Evolutionary conservation across 2,888 invertebrate species (phyloP), one percentile per base, ranked within the genome.

Genomic region (Hirtodrosophila cameraria): DNA sequence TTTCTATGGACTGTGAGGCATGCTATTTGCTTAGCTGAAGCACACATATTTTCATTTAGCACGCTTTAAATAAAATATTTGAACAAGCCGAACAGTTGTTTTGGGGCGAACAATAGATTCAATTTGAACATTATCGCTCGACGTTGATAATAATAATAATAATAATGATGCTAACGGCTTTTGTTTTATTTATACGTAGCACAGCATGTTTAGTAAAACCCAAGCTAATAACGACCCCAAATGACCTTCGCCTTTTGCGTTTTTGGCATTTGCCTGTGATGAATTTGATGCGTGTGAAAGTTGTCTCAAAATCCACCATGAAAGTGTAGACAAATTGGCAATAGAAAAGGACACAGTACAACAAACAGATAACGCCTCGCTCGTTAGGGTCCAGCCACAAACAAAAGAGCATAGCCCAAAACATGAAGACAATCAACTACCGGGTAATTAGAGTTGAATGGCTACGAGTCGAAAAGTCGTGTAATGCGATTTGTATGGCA

Each of bases 401-500:
- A 77, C 77, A 77, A 81, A 68, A 45, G 76, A 39, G 20, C 55
- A 2, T 3, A 38, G 50, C 18, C 43, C 36, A 43, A 30, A 39
- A 50, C 18, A n/a, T n/a, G 50, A 31, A 57, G 54, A 74, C 74
- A 83, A 83, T 74, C 86, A 72, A 83, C 86, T 85, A 86, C 86
- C 80, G 81, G 74, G 85, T 86, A 83, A 83, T 83, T 84, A 84
- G 81, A 86, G 86, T 76, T 72, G 81, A 83, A 81, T 78, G 73
- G 54, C 49, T 38, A n/a, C n/a, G 58, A 83, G 85, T 83, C 85
- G 75, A 89, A 89, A 89, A 86, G 88, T 87, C 89, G 87, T 89
- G 88, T 90, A 88, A 89, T 89, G 77, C 86, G 89, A 89, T 90
- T 89, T 89, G 82, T 87, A 87, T 79, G 80, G 73, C 83, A 52